Evolutionary conservation across 2,888 invertebrate species (phyloP), one percentile per base, ranked within the genome.

Genomic region (Pocota personata): DNA sequence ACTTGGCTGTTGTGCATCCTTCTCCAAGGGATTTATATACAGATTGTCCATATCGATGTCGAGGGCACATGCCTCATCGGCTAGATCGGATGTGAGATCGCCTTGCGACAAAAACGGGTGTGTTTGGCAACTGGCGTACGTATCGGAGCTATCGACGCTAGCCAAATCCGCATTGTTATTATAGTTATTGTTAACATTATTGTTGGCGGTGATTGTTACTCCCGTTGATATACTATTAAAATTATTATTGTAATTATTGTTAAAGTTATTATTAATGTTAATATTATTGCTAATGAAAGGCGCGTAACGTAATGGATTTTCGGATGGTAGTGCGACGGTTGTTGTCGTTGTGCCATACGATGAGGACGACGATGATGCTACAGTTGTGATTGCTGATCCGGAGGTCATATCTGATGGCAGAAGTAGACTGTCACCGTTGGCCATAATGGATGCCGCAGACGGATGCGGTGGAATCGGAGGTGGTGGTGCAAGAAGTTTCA

Each of bases 91-190:
- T 89, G 95, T 95, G 91, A 95, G 94, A 93, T 96, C 96, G 92
- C 95, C 96, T 94, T 97, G 96, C 90, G 97, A 97, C 93, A 96
- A 95, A 94, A 97, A 97, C 91, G 97, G 97, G 94, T 98, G 98
- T 91, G 98, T 98, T 94, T 97, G 97, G 94, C 98, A 98, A 93
- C 97, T 98, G 93, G 97, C 97, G 93, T 97, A 98, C 89, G 98
- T 98, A 93, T 98, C 98, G 91, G 97, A 96, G 93, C 97, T 96
- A 94, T 94, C 94, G 89, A 94, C 93, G 90, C 94, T 94, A 87
- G 94, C 94, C 90, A 94, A 89, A 87, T 94, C 94, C 30, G 92
- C 93, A 89, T 92, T 93, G 88, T 92, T 92, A 88, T 92, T 92
- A 80, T 90, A 93, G 77, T 91, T 91, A 87, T 92, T 92, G 80